Evolutionary conservation across 2,797 vertebrate genomes (phyloP).

Genomic region (Scarus forsteni): DNA sequence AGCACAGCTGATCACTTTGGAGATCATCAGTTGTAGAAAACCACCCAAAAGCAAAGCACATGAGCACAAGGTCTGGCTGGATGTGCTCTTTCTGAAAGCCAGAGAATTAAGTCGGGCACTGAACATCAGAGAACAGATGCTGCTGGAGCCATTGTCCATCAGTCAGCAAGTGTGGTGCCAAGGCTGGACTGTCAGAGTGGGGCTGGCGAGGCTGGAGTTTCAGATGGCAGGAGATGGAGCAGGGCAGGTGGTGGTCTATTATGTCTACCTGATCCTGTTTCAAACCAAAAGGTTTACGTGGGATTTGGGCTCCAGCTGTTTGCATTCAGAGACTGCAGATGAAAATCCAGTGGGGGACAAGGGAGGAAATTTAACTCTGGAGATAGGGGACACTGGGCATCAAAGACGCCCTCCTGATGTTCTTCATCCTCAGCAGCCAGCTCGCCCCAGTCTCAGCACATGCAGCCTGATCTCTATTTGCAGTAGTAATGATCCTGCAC

Average conservation of each 20-base stretch:
- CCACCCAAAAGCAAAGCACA: slow-evolving; percentile 34
- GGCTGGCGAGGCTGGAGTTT: slow-evolving; percentile 50
- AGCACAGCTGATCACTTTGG: slow-evolving; percentile 49
- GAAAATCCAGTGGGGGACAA: slow-evolving; percentile 29
- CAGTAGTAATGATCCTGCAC: slow-evolving; percentile 71
- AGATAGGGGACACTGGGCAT: slow-evolving; percentile 24
- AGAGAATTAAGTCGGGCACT: slow-evolving; percentile 63
- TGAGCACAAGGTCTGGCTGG: slow-evolving; percentile 35
- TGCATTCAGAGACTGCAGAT: slow-evolving; percentile 52
- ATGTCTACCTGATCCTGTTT: slow-evolving; percentile 66
- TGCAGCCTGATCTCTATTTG: slow-evolving; percentile 69
- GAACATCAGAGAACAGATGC: slow-evolving; percentile 77
- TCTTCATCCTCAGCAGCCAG: slow-evolving; percentile 29
- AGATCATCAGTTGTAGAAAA: slow-evolving; percentile 42
- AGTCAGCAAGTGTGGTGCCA: slow-evolving; percentile 74
- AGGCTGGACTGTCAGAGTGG: slow-evolving; percentile 45
- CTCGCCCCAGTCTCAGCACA: slow-evolving; percentile 44
- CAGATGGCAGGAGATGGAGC: slow-evolving; percentile 44
- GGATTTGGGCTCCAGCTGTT: slow-evolving; percentile 68
- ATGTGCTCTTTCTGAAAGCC: slow-evolving; percentile 40
- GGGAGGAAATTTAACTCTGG: slow-evolving; percentile 29
- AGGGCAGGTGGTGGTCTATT: slow-evolving; percentile 72
- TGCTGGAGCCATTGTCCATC: slow-evolving; percentile 76
- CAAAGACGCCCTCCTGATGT: slow-evolving; percentile 20
- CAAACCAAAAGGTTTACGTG: slow-evolving; percentile 60